phyloP scores from a whole-genome alignment of 2,888 invertebrate species.

The Sinhomidia bicolor region DNA sequence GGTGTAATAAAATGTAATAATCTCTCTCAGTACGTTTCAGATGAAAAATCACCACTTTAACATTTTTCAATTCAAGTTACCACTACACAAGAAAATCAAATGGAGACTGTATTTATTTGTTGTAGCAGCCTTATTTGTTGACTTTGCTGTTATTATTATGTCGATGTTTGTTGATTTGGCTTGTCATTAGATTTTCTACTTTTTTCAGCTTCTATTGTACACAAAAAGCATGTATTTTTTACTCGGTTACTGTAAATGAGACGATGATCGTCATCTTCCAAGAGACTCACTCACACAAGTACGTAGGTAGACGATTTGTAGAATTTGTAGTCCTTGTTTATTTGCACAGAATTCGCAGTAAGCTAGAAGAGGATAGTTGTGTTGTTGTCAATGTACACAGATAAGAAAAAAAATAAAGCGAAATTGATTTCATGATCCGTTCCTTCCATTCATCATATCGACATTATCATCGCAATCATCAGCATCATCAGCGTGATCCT shows the following conservation, averaged over 20 bases:
- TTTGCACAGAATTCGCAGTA: conserved; percentile 2
- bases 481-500: conserved; percentile 20
- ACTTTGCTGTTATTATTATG: conserved; percentile 48
- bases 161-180: conserved; percentile 50
- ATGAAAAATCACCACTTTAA: conserved; percentile 50
- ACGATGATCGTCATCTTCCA: conserved; percentile 3
- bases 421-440: conserved; percentile 48
- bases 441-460: conserved; percentile 48
- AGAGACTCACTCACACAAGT: background rate
- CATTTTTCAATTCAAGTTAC: conserved; percentile 5
- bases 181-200: conserved; percentile 29
- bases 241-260: conserved; percentile 8
- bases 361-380: conserved; percentile 7
- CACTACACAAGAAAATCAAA: no score
- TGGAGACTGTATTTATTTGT: no score
- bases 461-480: conserved; percentile 1
- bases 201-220: conserved; percentile 8
- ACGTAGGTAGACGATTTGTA: background rate
- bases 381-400: background rate
- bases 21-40: conserved; percentile 39
- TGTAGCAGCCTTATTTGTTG: conserved; percentile 35
- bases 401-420: conserved; percentile 6
- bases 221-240: background rate
- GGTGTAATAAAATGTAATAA: conserved; percentile 7
- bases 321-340: background rate